A percentile compares a stretch with the other conserved stretches of the same genome.
Conservation (phyloP, 2,797 vertebrate genomes). For the Picus viridis region DNA sequence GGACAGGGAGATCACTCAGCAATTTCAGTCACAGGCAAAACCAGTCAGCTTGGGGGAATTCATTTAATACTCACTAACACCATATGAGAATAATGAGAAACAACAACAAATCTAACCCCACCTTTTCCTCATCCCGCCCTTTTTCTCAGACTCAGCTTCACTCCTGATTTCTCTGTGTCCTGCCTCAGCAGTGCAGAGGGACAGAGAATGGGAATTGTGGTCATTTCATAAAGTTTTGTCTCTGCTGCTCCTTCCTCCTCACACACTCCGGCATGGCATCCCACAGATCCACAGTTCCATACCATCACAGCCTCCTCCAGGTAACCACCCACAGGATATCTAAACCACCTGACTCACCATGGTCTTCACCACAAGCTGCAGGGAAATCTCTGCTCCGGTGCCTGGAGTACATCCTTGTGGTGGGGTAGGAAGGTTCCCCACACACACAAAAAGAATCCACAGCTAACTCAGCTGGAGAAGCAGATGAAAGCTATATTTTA, state of each 20-base stretch:
- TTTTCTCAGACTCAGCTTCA: neutral
- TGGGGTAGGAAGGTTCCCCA: too few species aligned
- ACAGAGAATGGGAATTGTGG: neutral
- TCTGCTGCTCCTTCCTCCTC: neutral
- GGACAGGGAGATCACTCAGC: neutral
- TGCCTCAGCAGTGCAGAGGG: rapidly evolving
- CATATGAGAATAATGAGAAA: neutral
- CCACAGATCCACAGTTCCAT: rapidly evolving
- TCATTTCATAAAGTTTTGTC: neutral
- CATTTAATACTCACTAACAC: neutral
- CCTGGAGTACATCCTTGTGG: too few species aligned
- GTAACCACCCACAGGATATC: too few species aligned
- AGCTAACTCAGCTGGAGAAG: too few species aligned
- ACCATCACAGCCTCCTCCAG: rapidly evolving
- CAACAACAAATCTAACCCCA: neutral
- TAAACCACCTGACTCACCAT: rapidly evolving
- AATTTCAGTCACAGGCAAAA: rapidly evolving
- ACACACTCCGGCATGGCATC: rapidly evolving
- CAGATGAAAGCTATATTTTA: too few species aligned
- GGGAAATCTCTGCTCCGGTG: neutral
- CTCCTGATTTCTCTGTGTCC: rapidly evolving
- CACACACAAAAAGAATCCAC: too few species aligned
- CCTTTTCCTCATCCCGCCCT: neutral
- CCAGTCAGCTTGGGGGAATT: neutral
- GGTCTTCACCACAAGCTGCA: neutral